phyloP scores from a whole-genome alignment of 2,113 vertebrate species.

The Otus sunia region DNA sequence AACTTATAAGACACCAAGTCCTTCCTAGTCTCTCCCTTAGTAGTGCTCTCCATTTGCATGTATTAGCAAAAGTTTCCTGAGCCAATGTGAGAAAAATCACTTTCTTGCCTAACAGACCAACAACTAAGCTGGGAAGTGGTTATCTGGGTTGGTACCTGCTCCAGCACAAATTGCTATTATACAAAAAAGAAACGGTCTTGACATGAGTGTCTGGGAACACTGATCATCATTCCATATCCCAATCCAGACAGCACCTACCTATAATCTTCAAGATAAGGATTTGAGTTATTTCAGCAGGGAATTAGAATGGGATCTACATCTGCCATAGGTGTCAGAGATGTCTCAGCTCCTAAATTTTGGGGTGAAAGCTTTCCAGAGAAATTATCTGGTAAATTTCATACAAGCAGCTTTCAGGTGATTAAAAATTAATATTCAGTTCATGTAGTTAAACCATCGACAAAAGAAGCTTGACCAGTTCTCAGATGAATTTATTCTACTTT shows the following conservation, averaged over 20 bases:
- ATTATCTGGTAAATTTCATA: neutral
- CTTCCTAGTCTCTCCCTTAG: neutral
- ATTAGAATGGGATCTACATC: neutral
- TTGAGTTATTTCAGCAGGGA: neutral
- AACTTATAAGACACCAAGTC: neutral
- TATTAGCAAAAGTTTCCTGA: neutral
- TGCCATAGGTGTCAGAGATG: neutral
- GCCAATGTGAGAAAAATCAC: neutral
- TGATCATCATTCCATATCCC: fast-evolving
- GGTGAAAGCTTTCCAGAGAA: neutral
- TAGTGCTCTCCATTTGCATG: neutral
- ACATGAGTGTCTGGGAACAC: neutral
- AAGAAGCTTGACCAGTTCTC: neutral
- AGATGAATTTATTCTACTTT: neutral
- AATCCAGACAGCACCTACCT: neutral
- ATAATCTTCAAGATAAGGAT: neutral
- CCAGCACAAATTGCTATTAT: neutral
- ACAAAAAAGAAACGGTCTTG: neutral
- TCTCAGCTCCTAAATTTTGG: neutral
- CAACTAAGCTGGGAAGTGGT: neutral
- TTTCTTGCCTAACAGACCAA: neutral
- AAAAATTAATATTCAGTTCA: neutral
- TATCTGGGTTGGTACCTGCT: neutral
- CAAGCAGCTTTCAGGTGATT: neutral
- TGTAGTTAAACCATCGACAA: neutral